Conservation (phyloP, 1,140 invertebrate species). For the Bombus ignitus region DNA sequence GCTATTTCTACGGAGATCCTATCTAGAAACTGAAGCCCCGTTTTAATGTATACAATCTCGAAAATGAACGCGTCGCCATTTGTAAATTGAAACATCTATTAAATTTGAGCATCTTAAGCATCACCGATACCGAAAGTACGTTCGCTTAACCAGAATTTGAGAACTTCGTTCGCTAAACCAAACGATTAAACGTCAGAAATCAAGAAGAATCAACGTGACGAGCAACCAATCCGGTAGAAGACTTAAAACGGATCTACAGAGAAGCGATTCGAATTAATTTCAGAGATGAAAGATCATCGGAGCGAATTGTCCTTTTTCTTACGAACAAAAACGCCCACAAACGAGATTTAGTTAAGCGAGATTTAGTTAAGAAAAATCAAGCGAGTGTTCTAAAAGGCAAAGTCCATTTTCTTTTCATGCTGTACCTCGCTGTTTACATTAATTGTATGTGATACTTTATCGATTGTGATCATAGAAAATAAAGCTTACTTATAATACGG, state of each 20-base stretch:
- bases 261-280: neutral
- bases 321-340: neutral
- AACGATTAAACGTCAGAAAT: neutral
- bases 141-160: neutral
- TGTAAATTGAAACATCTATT: slow-evolving; percentile 19
- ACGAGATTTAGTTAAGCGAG: neutral
- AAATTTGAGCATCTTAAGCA: slow-evolving; percentile 25
- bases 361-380: neutral
- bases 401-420: neutral
- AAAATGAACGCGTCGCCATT: slow-evolving; percentile 18
- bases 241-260: neutral
- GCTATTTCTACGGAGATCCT: slow-evolving; percentile 45
- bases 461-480: slow-evolving; percentile 10
- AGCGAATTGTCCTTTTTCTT: neutral
- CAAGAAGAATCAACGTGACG: neutral
- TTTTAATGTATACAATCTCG: slow-evolving; percentile 18
- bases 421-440: slow-evolving; percentile 25
- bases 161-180: neutral
- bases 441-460: slow-evolving; percentile 9
- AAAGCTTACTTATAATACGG: neutral
- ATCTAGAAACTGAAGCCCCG: slow-evolving; percentile 41
- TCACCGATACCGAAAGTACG: neutral
- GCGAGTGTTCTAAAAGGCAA: neutral
- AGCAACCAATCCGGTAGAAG: neutral
- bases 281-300: neutral